Evolutionary conservation across 2,113 vertebrate genomes (phyloP).

Genomic region (Lophura nycthemera): DNA sequence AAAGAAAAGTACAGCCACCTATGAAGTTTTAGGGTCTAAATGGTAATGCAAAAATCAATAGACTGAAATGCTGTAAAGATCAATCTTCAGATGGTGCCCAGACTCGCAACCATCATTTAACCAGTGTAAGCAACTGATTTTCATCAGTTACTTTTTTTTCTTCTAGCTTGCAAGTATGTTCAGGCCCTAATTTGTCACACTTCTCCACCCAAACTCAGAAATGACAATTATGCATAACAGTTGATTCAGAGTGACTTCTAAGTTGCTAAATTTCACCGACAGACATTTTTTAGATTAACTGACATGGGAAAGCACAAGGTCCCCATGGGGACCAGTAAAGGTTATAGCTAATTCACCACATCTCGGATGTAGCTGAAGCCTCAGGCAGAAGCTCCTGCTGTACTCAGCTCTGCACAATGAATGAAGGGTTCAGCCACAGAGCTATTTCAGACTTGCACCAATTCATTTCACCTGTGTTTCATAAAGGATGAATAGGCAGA

Average conservation of each 20-base stretch:
- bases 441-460: neutral
- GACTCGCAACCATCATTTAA: neutral
- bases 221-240: neutral
- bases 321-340: neutral
- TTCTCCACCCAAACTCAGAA: neutral
- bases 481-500: neutral
- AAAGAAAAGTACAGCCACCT: neutral
- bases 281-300: neutral
- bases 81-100: neutral
- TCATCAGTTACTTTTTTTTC: neutral
- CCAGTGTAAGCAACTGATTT: neutral
- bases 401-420: neutral
- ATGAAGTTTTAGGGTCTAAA: neutral
- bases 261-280: neutral
- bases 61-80: neutral
- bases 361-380: neutral
- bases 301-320: neutral
- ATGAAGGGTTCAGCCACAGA: neutral
- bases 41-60: neutral
- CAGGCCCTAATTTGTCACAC: neutral
- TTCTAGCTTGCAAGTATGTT: neutral
- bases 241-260: neutral
- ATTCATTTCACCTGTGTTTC: neutral
- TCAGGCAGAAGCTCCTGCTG: neutral
- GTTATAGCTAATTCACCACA: neutral